Percentiles rank a stretch among this genome's conserved stretches.
Evolutionary conservation across 2,797 vertebrate genomes (phyloP).

Genomic region (Gymnocypris eckloni): DNA sequence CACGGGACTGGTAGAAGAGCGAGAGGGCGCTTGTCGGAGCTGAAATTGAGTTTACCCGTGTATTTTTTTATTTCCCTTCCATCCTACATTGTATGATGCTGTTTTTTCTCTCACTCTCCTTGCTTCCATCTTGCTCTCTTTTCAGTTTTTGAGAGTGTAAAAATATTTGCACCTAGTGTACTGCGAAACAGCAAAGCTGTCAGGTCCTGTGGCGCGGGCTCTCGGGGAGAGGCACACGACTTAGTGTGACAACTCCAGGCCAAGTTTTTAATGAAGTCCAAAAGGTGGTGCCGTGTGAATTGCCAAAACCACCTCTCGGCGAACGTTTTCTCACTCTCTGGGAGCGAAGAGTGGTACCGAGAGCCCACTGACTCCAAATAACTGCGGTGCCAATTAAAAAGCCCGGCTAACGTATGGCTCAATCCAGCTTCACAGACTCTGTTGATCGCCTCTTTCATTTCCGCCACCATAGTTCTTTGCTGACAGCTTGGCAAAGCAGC

Average conservation of each 20-base stretch:
- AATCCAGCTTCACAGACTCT: conserved; percentile 16
- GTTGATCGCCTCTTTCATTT: conserved; percentile 52
- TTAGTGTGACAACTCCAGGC: conserved; percentile 59
- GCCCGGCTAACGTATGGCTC: conserved; percentile 29
- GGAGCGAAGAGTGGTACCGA: conserved; percentile 42
- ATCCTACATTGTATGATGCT: not conserved
- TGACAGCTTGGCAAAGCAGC: conserved; percentile 54
- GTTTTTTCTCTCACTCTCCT: conserved; percentile 43
- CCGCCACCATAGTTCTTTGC: conserved; percentile 38
- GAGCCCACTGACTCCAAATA: conserved; percentile 50
- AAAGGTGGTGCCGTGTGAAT: conserved; percentile 62
- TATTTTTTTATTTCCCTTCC: conserved; percentile 39
- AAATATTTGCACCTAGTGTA: conserved; percentile 59
- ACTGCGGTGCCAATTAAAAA: conserved; percentile 58
- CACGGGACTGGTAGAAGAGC: conserved; percentile 37
- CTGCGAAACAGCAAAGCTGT: conserved; percentile 49
- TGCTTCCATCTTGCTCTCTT: conserved; percentile 24
- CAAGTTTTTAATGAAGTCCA: conserved; percentile 68
- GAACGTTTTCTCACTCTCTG: conserved; percentile 42
- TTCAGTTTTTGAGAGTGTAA: conserved; percentile 46
- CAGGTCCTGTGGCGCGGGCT: conserved; percentile 37
- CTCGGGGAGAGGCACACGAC: conserved; percentile 34
- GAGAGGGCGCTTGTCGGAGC: conserved; percentile 7
- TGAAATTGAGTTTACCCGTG: conserved; percentile 57
- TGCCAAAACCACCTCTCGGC: conserved; percentile 38